Percentiles rank a stretch among this genome's conserved stretches.
These are phyloP conservation scores for Columba janthina DNA, from an alignment of 2,113 vertebrate genomes.

Conservation along the genomic window DNA sequence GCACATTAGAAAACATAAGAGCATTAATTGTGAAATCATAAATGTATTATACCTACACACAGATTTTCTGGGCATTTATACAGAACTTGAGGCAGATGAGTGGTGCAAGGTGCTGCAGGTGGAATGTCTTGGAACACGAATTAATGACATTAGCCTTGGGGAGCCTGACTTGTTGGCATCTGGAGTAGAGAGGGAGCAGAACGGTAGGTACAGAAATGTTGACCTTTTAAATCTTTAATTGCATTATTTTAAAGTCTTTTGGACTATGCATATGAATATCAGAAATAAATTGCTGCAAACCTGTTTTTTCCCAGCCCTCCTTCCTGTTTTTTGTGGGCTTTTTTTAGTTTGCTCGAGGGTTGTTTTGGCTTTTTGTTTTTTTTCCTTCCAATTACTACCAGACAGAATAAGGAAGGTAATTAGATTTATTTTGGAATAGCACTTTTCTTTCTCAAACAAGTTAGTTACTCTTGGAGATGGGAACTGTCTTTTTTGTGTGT, in stretches of 20 bases:
- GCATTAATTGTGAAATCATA: not conserved
- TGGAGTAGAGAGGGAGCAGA: constrained; percentile 83
- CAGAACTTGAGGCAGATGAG: constrained; percentile 85
- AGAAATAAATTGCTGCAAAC: not conserved
- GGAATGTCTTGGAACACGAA: constrained; percentile 79
- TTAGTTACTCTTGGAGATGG: not conserved
- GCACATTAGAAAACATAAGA: not conserved
- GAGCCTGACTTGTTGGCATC: constrained; percentile 84
- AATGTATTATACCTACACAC: not conserved
- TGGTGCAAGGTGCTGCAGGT: constrained; percentile 85
- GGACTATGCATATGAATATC: accelerated
- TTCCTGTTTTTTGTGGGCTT: not conserved
- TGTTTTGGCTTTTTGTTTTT: not conserved
- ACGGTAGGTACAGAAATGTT: constrained; percentile 73
- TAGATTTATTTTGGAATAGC: not conserved
- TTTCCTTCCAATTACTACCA: not conserved
- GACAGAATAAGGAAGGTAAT: not conserved
- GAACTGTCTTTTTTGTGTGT: not conserved
- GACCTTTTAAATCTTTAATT: not conserved
- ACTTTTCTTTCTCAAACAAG: not conserved
- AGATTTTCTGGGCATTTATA: constrained; percentile 48
- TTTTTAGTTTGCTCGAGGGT: too few species aligned
- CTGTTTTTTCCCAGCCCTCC: not conserved
- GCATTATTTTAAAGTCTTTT: not conserved
- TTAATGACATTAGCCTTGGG: constrained; percentile 80